These are phyloP conservation scores for Capra hircus DNA, from an alignment of 2,113 vertebrate genomes.

Conservation along the genomic window DNA sequence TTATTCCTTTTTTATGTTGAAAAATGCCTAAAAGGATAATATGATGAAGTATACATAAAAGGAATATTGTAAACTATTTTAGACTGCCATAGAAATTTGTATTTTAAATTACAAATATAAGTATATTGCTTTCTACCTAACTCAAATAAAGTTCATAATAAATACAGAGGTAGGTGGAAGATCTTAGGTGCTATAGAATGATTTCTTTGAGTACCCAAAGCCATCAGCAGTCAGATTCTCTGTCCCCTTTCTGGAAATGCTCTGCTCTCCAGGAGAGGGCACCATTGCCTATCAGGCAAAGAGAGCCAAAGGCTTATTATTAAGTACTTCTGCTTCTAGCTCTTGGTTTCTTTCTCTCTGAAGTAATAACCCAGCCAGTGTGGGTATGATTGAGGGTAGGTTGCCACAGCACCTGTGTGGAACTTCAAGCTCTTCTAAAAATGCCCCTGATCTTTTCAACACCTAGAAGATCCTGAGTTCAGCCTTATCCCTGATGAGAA, in stretches of 20 bases:
- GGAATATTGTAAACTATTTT: slow-evolving; percentile 50
- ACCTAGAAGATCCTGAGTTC: background rate
- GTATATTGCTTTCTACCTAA: slow-evolving; percentile 55
- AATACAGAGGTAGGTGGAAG: background rate
- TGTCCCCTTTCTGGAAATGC: background rate
- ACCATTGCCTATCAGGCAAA: background rate
- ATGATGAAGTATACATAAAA: background rate
- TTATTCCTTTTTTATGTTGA: slow-evolving; percentile 39
- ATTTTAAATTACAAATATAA: slow-evolving; percentile 47
- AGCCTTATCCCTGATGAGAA: background rate
- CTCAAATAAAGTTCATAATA: slow-evolving; percentile 59
- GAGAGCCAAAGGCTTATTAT: background rate
- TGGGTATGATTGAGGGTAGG: background rate
- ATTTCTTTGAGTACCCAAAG: background rate
- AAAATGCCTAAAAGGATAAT: background rate
- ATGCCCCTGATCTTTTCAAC: background rate
- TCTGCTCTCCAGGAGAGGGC: slow-evolving; percentile 54
- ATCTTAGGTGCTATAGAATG: background rate
- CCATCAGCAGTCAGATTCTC: background rate
- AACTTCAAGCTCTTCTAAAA: background rate
- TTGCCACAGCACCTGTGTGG: background rate
- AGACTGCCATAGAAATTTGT: slow-evolving; percentile 31
- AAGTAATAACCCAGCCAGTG: background rate
- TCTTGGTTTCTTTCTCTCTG: background rate
- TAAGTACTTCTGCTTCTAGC: background rate